Base-by-base conservation (phyloP, 53 echinoderm and acorn worm species). In the Luidia sarsii region DNA sequence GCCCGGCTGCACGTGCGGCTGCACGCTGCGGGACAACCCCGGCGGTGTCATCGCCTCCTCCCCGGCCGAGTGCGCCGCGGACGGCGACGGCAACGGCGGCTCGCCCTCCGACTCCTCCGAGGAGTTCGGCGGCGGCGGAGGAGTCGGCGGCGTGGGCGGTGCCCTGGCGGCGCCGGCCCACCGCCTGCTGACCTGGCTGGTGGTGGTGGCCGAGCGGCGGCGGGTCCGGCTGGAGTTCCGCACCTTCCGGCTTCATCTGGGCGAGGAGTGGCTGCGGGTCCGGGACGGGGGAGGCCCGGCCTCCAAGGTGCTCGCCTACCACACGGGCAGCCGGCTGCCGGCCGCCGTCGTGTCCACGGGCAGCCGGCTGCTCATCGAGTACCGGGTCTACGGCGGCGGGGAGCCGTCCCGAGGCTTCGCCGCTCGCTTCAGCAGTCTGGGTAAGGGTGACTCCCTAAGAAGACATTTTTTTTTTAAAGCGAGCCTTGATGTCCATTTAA, bases 241-340 rank as follows among this genome's bases (percentile, higher is more conserved):
- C 18, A 53, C 84, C 55, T 96, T 96, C 72, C 67, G 93, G 73
- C 86, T 96, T 3, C 69, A 88, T 37, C 85, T 90, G 14, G 86
- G 82, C 24, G 50, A 86, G 34, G 96, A 96, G 68, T 93, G 87
- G 67, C 61, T 96, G 67, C 63, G 96, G 45, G 79, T 96, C 31
- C 88, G 96, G 10, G 92, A 96, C 45, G 96, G 96, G 39, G 71
- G 57, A 27, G 72, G 63, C 27, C 51, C 63, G 57, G 31, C 51
- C n/a, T 87, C 95, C 50, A 88, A 87, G 39, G 67, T 90, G 28
- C 79, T 96, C 6, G 88, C 93, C 28, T 96, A 90, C 65, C 90
- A 90, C 68, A 96, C 93, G 59, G 93, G 96, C 20, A 88, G 84
- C 50, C 68, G 85, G 13, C 56, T 90, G 10, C 96, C 96, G 18